phyloP scores from a whole-genome alignment of 2,888 invertebrate genomes.

The Parascotia fuliginaria region DNA sequence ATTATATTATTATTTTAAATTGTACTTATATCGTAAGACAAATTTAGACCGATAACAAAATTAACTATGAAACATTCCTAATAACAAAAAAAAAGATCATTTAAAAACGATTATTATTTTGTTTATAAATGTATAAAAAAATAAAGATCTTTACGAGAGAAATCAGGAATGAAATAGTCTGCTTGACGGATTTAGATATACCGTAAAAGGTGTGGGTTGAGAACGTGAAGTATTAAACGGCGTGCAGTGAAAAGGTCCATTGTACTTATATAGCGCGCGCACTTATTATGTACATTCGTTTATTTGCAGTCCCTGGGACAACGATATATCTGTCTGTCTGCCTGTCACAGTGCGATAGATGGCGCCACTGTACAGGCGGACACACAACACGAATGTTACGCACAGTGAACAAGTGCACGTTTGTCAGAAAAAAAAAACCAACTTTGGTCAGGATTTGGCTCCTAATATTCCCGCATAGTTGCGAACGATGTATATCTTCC shows the following conservation, averaged over 20 bases:
- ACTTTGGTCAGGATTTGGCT: conserved; percentile 62
- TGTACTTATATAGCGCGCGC: conserved; percentile 5
- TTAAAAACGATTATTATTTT: conserved; percentile 32
- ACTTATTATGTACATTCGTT: too few species aligned
- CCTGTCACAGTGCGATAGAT: too few species aligned
- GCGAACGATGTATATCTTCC: conserved; percentile 26
- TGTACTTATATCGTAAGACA: conserved; percentile 80
- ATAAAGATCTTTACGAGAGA: conserved; percentile 83
- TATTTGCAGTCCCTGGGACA: too few species aligned
- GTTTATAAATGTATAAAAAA: conserved; percentile 79
- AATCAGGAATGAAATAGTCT: conserved; percentile 77
- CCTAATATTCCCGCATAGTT: conserved; percentile 39
- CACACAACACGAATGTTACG: background rate
- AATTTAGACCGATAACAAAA: conserved; percentile 77
- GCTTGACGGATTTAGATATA: conserved; percentile 52
- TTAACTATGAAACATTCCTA: conserved; percentile 62
- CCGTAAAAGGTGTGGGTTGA: conserved; percentile 11
- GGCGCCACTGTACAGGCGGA: too few species aligned
- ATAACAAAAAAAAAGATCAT: conserved; percentile 51
- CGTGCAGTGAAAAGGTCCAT: conserved; percentile 16
- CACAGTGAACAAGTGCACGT: conserved; percentile 8
- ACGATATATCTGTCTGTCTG: too few species aligned
- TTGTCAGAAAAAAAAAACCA: conserved; percentile 39
- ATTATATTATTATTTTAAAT: conserved; percentile 68
- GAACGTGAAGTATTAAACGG: conserved; percentile 5